Percentiles rank a stretch among this genome's conserved stretches.
Conservation (phyloP, 2,888 invertebrate species). For the Phalera bucephala region DNA sequence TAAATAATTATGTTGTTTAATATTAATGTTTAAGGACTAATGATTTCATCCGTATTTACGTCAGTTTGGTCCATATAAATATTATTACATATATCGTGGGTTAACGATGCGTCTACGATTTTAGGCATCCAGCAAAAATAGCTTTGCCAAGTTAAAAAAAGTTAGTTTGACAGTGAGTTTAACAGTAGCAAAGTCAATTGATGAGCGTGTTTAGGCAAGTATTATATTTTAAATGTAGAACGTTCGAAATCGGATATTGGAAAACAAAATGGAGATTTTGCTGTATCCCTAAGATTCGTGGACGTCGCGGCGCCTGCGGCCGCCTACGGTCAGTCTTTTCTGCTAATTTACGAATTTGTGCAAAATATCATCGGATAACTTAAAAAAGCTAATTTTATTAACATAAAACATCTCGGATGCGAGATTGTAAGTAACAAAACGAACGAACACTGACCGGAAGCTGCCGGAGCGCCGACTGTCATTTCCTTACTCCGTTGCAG, state of each 20-base stretch:
- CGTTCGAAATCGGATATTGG: too few relatives aligned
- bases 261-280: constrained; percentile 22
- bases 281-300: constrained; percentile 65
- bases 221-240: too few relatives aligned
- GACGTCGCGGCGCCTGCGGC: constrained; percentile 69
- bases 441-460: constrained; percentile 74
- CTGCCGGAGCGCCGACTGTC: constrained; percentile 71
- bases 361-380: constrained; percentile 78
- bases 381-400: constrained; percentile 75
- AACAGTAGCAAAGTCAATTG: neutral
- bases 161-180: constrained; percentile 3
- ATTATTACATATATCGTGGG: constrained; percentile 74
- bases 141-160: neutral
- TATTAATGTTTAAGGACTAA: constrained; percentile 77
- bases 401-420: constrained; percentile 64
- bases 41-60: constrained; percentile 73
- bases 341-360: constrained; percentile 81
- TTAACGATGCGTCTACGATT: constrained; percentile 52
- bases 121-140: constrained; percentile 58
- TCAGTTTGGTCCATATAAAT: constrained; percentile 82
- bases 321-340: constrained; percentile 82
- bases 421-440: constrained; percentile 60
- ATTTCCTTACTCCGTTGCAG: constrained; percentile 37
- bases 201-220: too few relatives aligned
- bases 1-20: constrained; percentile 75